Conservation (phyloP, 2,888 invertebrate genomes). For the Liopterus haemorrhoidalis region DNA sequence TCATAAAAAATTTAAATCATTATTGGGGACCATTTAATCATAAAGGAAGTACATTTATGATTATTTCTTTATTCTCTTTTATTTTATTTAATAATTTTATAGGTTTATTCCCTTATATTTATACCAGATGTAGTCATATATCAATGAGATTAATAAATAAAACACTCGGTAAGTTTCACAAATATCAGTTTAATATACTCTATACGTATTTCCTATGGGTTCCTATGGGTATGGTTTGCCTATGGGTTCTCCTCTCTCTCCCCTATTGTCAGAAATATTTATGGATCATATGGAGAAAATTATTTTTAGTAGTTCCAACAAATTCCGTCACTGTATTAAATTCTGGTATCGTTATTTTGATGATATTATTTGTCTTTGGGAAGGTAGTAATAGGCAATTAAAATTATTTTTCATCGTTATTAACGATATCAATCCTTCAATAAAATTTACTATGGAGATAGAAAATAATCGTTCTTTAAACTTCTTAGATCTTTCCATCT, state of each 20-base stretch:
- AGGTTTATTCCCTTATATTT: conserved; percentile 66
- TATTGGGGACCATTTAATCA: conserved; percentile 46
- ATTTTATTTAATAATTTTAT: conserved; percentile 63
- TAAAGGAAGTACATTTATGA: conserved; percentile 51
- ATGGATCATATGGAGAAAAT: too few relatives aligned
- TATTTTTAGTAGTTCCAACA: too few relatives aligned
- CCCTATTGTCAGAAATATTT: conserved; percentile 59
- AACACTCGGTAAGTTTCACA: conserved; percentile 62
- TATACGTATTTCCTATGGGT: conserved; percentile 61
- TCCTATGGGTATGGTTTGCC: conserved; percentile 63
- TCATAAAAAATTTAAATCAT: conserved; percentile 55
- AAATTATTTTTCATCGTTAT: too few relatives aligned
- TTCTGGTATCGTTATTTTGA: too few relatives aligned
- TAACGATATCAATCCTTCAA: too few relatives aligned
- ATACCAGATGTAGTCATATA: conserved; percentile 62
- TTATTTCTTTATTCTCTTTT: conserved; percentile 54
- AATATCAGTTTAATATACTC: conserved; percentile 58
- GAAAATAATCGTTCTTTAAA: too few relatives aligned
- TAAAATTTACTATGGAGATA: too few relatives aligned
- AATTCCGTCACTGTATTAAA: too few relatives aligned
- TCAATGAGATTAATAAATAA: conserved; percentile 52
- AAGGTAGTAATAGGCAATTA: too few relatives aligned
- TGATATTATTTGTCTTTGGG: too few relatives aligned
- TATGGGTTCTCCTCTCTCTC: too few relatives aligned
- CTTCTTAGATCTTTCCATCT: too few relatives aligned